Evolutionary conservation across 1,140 invertebrate genomes (phyloP).

Genomic region (Zaprionus nigranus): DNA sequence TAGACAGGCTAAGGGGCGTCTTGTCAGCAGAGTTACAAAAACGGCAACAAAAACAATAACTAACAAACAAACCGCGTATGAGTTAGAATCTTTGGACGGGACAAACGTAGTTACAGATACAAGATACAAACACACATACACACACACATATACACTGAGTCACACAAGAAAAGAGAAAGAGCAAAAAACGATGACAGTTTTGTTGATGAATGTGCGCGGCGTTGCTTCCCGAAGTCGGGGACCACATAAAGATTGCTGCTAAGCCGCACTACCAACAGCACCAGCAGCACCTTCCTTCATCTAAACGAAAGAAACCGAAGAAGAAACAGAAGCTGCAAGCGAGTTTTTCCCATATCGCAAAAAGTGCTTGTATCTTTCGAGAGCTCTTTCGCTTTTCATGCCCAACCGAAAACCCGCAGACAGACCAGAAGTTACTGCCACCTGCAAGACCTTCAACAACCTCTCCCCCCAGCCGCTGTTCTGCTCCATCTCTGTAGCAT

Average conservation of each 20-base stretch:
- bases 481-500: background rate
- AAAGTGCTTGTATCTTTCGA: constrained; percentile 56
- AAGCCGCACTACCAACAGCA: constrained; percentile 14
- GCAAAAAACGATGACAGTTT: constrained; percentile 78
- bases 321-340: constrained; percentile 41
- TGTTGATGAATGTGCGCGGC: constrained; percentile 80
- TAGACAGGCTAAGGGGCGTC: constrained; percentile 18
- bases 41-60: constrained; percentile 47
- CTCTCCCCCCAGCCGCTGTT: background rate
- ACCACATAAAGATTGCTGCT: constrained; percentile 52
- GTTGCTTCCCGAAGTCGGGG: constrained; percentile 42
- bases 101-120: constrained; percentile 69
- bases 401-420: constrained; percentile 51
- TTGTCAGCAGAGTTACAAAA: constrained; percentile 43
- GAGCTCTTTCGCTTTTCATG: constrained; percentile 54
- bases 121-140: constrained; percentile 56
- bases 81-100: constrained; percentile 68
- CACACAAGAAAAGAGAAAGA: constrained; percentile 16
- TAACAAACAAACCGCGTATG: constrained; percentile 48
- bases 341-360: constrained; percentile 67
- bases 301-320: background rate
- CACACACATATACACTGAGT: constrained; percentile 2
- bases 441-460: constrained; percentile 31
- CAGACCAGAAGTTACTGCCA: constrained; percentile 26
- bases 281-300: background rate